Evolutionary conservation across 2,113 vertebrate species (phyloP).

Genomic region (Corythornis vintsioides): DNA sequence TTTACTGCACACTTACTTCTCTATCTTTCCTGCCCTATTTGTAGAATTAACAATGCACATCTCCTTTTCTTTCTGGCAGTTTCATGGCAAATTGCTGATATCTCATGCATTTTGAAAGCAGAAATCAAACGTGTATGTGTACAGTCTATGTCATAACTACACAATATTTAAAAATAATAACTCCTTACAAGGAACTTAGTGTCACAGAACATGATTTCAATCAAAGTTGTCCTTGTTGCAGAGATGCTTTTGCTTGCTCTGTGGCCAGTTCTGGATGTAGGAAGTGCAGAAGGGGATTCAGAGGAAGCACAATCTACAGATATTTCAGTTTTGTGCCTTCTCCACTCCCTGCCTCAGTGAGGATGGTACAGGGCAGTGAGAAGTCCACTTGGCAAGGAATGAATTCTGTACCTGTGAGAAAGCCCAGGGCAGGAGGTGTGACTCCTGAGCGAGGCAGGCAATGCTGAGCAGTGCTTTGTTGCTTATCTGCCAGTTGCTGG

Average conservation of each 20-base stretch:
- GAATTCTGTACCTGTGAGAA: background rate
- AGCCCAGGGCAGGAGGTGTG: background rate
- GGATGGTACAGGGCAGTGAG: background rate
- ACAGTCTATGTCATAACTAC: background rate
- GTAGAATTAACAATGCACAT: background rate
- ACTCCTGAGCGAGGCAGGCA: background rate
- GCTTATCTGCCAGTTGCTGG: no score
- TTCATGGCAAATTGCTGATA: background rate
- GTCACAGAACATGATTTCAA: background rate
- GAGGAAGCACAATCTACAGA: background rate
- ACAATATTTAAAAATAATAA: background rate
- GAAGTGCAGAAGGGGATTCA: background rate
- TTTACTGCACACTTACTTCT: background rate
- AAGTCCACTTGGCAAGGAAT: background rate
- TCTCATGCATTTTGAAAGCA: background rate
- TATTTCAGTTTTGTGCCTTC: background rate
- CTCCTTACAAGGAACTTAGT: background rate
- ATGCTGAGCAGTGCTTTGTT: background rate
- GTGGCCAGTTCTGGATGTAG: background rate
- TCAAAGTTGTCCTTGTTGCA: background rate
- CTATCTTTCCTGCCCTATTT: background rate
- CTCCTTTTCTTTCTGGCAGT: background rate
- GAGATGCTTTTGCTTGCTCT: background rate
- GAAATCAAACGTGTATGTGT: background rate
- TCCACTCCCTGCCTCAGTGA: background rate